These are phyloP conservation scores for Calcarius ornatus DNA, from an alignment of 2,113 vertebrate genomes.

Conservation along the genomic window DNA sequence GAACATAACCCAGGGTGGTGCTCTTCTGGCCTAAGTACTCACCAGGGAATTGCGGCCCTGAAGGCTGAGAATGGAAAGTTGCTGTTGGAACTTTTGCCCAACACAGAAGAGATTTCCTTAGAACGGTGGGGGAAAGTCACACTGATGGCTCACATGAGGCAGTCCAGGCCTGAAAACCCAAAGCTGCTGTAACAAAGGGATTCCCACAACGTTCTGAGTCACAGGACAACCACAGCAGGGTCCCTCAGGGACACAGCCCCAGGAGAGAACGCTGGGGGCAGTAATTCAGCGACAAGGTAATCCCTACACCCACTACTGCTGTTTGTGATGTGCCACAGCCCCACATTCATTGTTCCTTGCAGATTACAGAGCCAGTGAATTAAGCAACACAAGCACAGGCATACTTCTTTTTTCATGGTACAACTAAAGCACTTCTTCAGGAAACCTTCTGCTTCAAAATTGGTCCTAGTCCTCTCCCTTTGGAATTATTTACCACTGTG, in stretches of 20 bases:
- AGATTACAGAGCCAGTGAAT: neutral
- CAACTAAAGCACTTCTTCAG: neutral
- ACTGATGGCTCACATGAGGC: neutral
- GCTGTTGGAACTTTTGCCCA: neutral
- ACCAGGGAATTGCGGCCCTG: neutral
- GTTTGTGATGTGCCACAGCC: neutral
- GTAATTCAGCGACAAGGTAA: neutral
- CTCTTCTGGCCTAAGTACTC: neutral
- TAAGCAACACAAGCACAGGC: neutral
- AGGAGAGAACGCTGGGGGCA: neutral
- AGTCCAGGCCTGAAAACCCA: neutral
- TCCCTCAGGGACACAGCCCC: neutral
- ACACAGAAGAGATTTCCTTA: neutral
- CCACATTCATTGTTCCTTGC: neutral
- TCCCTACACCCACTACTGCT: neutral
- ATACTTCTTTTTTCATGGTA: neutral
- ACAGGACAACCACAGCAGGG: neutral
- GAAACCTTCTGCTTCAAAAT: neutral
- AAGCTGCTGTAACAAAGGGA: neutral
- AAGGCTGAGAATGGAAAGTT: neutral
- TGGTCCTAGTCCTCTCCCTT: neutral
- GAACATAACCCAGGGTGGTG: neutral
- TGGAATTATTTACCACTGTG: neutral
- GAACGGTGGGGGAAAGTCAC: neutral
- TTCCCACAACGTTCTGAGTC: conserved; percentile 20